Conservation (phyloP, 2,113 vertebrate genomes). For the Loxodonta africana region DNA sequence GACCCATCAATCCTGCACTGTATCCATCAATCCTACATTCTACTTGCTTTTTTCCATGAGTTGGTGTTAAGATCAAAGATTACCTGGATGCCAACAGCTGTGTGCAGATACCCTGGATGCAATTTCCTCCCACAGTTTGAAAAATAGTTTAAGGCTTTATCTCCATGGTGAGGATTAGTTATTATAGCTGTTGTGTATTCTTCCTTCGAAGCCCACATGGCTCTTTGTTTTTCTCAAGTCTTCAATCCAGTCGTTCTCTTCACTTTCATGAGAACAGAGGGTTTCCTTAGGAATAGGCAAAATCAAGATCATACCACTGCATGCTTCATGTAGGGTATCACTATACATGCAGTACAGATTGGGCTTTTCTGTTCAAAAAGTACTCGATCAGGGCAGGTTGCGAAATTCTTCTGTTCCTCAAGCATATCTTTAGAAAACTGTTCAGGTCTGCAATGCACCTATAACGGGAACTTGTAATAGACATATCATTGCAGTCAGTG, state of each 20-base stretch:
- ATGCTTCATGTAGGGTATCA: conserved; percentile 88
- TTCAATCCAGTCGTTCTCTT: conserved; percentile 95
- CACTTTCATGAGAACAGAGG: conserved; percentile 94
- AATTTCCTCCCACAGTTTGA: conserved; percentile 93
- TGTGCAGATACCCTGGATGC: conserved; percentile 93
- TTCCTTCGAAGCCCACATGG: conserved; percentile 90
- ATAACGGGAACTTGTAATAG: neutral
- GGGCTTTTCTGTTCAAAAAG: conserved; percentile 87
- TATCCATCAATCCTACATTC: too few species aligned
- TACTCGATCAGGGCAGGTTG: conserved; percentile 86
- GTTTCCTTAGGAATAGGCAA: conserved; percentile 91
- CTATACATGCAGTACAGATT: conserved; percentile 91
- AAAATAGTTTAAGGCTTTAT: conserved; percentile 94
- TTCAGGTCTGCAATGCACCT: too few species aligned
- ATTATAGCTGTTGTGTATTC: conserved; percentile 87
- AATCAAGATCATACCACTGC: conserved; percentile 91
- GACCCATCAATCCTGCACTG: neutral
- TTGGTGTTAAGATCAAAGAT: conserved; percentile 76
- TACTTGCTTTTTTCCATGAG: neutral
- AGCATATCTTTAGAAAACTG: neutral
- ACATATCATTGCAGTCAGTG: conserved; percentile 81
- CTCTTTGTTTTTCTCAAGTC: conserved; percentile 89
- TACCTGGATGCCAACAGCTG: conserved; percentile 93
- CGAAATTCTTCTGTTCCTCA: conserved; percentile 89
- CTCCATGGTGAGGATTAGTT: conserved; percentile 88